Percentiles rank a stretch among this genome's conserved stretches.
Conservation (phyloP, 2,888 invertebrate species). For the Dione juno region DNA sequence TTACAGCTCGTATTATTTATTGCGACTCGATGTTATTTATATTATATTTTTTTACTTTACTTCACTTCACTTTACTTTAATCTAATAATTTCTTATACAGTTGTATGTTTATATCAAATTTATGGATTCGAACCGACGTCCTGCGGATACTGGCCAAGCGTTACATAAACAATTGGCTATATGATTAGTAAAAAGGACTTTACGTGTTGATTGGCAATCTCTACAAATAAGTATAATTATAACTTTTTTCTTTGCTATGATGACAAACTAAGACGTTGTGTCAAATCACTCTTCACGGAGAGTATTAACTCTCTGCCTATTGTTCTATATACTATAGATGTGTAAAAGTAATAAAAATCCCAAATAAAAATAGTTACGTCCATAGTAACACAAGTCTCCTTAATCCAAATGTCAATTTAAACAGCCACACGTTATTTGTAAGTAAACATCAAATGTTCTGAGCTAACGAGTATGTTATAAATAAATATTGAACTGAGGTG, state of each 20-base stretch:
- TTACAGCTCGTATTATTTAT: slow-evolving; percentile 48
- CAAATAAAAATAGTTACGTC: too few species aligned
- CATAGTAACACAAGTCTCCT: background rate
- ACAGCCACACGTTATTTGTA: background rate
- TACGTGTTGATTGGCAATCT: too few species aligned
- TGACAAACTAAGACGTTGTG: too few species aligned
- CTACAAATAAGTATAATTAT: too few species aligned
- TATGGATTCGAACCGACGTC: background rate
- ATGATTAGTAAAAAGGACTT: background rate
- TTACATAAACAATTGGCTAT: background rate
- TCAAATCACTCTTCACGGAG: too few species aligned
- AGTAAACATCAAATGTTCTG: slow-evolving; percentile 12
- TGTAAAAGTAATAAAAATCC: background rate
- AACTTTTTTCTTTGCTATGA: too few species aligned
- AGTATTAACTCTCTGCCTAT: too few species aligned
- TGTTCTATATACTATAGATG: too few species aligned
- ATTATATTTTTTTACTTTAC: slow-evolving; percentile 11
- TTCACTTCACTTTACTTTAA: background rate
- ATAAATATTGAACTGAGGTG: slow-evolving; percentile 13
- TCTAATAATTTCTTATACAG: background rate
- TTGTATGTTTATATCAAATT: background rate
- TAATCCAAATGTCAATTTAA: background rate
- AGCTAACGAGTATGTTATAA: slow-evolving; percentile 10
- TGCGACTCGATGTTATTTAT: slow-evolving; percentile 32
- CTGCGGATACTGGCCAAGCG: background rate